Percentiles rank a stretch among this genome's conserved stretches.
phyloP scores from a whole-genome alignment of 2,797 vertebrate species.

The Sardinella longiceps region DNA sequence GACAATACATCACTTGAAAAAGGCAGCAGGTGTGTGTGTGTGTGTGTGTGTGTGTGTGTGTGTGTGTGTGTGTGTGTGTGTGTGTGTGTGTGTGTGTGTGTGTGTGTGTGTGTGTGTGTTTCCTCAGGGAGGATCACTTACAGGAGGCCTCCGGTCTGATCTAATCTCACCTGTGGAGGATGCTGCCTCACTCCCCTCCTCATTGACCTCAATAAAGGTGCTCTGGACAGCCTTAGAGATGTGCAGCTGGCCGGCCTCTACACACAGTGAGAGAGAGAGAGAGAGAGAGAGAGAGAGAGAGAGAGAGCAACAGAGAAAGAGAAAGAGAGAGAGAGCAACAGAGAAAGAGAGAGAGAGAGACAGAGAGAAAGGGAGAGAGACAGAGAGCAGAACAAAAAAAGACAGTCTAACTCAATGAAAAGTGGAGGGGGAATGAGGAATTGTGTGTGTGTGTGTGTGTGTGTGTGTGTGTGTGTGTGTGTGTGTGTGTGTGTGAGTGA shows the following conservation, averaged over 20 bases:
- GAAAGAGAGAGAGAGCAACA: background rate
- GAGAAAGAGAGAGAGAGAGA: background rate
- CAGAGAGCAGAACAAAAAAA: background rate
- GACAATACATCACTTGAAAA: slow-evolving; percentile 16
- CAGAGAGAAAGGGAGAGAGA: background rate
- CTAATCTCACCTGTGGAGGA: slow-evolving; percentile 4
- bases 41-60: slow-evolving; percentile 30
- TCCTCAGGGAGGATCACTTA: background rate
- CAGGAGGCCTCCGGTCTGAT: background rate
- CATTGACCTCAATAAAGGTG: slow-evolving; percentile 49
- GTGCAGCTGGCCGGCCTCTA: slow-evolving; percentile 31
- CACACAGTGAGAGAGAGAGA: background rate
- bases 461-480: no score
- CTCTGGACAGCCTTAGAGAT: slow-evolving; percentile 49
- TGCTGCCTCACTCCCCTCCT: slow-evolving; percentile 22
- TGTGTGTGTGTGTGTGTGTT: slow-evolving; percentile 8
- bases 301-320: background rate
- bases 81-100: slow-evolving; percentile 21
- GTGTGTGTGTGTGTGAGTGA: background rate
- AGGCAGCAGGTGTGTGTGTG: slow-evolving; percentile 14
- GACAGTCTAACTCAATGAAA: background rate
- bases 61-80: slow-evolving; percentile 33
- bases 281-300: background rate
- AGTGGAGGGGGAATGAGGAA: background rate
- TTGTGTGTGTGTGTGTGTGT: no score